Conservation (phyloP, 2,797 vertebrate genomes). For the Scolopax bukidnonensis region DNA sequence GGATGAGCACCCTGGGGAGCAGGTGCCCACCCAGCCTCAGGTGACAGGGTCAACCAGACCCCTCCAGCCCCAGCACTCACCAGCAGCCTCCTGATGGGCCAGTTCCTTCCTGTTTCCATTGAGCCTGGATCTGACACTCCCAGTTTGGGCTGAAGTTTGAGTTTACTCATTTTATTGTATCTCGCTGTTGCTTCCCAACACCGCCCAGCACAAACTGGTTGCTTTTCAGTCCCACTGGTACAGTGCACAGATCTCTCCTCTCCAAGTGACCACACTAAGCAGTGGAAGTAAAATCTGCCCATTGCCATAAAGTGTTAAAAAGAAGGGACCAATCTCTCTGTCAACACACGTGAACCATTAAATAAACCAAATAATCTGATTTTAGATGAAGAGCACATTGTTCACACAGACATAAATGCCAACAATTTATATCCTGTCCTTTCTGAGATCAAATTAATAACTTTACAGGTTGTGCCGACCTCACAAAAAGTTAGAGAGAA, state of each 20-base stretch:
- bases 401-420: neutral
- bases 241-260: neutral
- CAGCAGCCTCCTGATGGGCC: neutral
- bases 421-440: neutral
- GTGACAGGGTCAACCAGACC: accelerated
- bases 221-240: neutral
- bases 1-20: accelerated
- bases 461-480: neutral
- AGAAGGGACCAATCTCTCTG: neutral
- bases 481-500: neutral
- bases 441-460: neutral
- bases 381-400: neutral
- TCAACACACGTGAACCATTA: neutral
- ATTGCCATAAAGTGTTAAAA: neutral
- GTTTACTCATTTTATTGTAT: neutral
- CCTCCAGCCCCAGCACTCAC: neutral
- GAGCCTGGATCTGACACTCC: neutral
- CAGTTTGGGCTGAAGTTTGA: neutral
- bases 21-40: neutral
- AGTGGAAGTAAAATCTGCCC: neutral
- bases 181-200: neutral
- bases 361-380: neutral
- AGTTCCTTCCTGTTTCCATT: neutral
- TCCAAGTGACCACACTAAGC: neutral
- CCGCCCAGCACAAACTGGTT: accelerated